Evolutionary conservation across 1,140 invertebrate genomes (phyloP), one percentile per base, ranked within the genome.

Genomic region (Brachionus paranguensis): DNA sequence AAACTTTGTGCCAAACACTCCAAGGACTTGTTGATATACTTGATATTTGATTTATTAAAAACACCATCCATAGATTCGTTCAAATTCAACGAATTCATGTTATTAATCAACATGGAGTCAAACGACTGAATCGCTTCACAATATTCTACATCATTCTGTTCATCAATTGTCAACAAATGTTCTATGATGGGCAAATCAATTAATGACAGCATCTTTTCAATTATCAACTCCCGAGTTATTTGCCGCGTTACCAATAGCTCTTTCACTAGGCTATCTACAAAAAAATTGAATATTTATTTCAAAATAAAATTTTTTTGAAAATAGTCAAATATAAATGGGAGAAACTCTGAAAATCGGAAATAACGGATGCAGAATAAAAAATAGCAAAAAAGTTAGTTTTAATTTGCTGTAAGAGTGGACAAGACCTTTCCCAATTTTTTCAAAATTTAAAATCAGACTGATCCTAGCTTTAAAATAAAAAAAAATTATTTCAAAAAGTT

Each of bases 151-250:
- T 76, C 72, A 76, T 76, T 76, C 24, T 47, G 45, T 50, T 76
- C 72, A 29, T 76, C 72, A 4, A 76, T 76, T 8, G 53, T 60
- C 27, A 68, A 37, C 41, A 81, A 64, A 81, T 81, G 78, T 14
- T 81, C 78, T 14, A 81, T 60, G 11, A 81, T 68, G 6, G 78
- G 78, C 37, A 81, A 47, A 60, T 81, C 78, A 10, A 81, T 68
- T 10, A 81, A 14, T 17, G 78, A 68, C 14, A 81, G 24, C 17
- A 81, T 24, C n/a, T 81, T 81, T 43, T 81, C 78, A 27, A 81
- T 60, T 11, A 81, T 29, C 41, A 81, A 60, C 29, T 81, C 78
- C 8, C 78, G 33, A n/a, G 64, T 81, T 24, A 81, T 81, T 64
- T 60, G 50, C 24, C 72, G 20, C 0, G 72, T 76, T 2, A 76